Base-by-base conservation (phyloP, 2,113 vertebrate genomes). In the Melanocharis versteri region DNA sequence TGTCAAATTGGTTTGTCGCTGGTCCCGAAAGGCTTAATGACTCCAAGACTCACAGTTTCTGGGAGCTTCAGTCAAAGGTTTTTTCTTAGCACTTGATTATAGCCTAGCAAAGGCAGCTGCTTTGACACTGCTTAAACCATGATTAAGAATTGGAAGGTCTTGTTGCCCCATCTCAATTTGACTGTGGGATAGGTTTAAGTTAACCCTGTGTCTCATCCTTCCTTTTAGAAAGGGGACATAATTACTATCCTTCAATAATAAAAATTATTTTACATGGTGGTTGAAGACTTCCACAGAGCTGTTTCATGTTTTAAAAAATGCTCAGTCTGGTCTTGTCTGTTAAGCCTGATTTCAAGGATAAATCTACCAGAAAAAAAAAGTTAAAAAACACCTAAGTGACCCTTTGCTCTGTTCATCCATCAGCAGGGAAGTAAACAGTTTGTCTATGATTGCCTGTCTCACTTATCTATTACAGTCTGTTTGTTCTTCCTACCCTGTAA, bases 401-500 rank as follows among this genome's bases (percentile, higher is more conserved):
- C 87, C 64, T 89, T 91, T 79, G 71, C 82, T 87, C 87, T 65
- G 54, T 66, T 93, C 75, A 77, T 95, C 75, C 54, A 72, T 87
- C 78, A 86, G 54, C 54, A 33, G 85, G 80, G 91, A 94, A 80
- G 82, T 95, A 93, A 94, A 96, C 77, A 83, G 66, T 86, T 96
- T 91, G 78, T 88, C 89, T 90, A n/a, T 97, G 93, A 93, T 94
- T 96, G 95, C 87, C 70, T 91, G 90, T 90, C 91, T 94, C 79
- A 73, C 66, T 95, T 95, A 83, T 88, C 94, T 95, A 39, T 95
- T 93, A 66, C 39, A 85, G 82, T 83, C 78, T 93, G 57, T 96
- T 97, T 97, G 92, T 91, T 96, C 95, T 94, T 94, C 42, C 81
- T 94, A 90, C 66, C 66, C 93, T 94, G 70, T 96, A 95, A 96